These are phyloP conservation scores for Ptiloglossa arizonensis DNA, from an alignment of 1,140 invertebrate genomes.

Conservation along the genomic window DNA sequence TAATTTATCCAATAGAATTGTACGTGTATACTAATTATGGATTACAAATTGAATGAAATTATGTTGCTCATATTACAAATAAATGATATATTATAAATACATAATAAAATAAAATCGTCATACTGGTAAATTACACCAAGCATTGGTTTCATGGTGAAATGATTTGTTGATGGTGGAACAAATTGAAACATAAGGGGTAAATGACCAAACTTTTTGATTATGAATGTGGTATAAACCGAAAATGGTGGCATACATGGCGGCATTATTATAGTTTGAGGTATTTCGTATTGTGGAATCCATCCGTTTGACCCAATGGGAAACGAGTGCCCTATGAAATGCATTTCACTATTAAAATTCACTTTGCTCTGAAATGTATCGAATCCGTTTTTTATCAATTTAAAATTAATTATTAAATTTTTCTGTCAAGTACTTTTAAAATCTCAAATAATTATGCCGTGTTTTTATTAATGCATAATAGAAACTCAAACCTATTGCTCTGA, in stretches of 20 bases:
- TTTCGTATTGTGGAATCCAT: constrained; percentile 66
- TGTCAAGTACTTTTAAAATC: no score
- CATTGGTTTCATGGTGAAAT: constrained; percentile 73
- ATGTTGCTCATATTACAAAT: no score
- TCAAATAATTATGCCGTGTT: constrained; percentile 11
- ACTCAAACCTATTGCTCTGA: constrained; percentile 66
- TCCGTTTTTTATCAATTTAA: no score
- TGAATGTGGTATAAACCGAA: constrained; percentile 70
- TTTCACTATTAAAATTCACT: background rate
- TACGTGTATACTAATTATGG: no score
- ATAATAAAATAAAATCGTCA: background rate
- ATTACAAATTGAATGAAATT: no score
- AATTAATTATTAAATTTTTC: no score
- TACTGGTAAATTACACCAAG: constrained; percentile 70
- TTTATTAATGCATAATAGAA: background rate
- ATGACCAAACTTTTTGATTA: constrained; percentile 67
- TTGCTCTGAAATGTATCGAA: no score
- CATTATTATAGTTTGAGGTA: constrained; percentile 70
- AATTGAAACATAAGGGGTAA: constrained; percentile 71
- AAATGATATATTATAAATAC: background rate
- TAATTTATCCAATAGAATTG: no score
- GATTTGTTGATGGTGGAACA: constrained; percentile 60
- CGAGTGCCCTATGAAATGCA: constrained; percentile 65
- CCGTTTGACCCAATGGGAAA: constrained; percentile 44
- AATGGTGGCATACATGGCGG: constrained; percentile 67